Base-by-base conservation (phyloP, 1,140 invertebrate species). In the Achatina immaculata region DNA sequence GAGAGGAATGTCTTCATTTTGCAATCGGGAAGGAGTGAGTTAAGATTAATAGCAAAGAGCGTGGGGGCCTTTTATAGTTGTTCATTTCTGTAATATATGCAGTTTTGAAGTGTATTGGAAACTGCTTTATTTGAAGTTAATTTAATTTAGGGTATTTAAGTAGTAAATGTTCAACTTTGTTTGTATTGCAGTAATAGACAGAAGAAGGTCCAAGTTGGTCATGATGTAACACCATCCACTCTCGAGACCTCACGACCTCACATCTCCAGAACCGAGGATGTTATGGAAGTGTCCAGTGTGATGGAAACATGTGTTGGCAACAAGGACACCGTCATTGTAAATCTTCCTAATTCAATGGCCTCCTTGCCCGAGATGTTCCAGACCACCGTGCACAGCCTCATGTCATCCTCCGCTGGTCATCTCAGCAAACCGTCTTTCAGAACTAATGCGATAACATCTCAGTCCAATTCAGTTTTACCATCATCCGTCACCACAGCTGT, bases 251-350 rank as follows among this genome's bases (percentile, higher is more conserved):
- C 21, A 21, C 74, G 42, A 3, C 9, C 34, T 16, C 76, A 68
- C 28, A 48, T 58, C 1, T 55, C 68, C 2, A 68, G 48, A 69
- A 78, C 40, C 45, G 77, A 78, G 24, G 77, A 78, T 69, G 66
- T 78, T 7, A 80, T 80, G 21, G 78, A 80, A 62, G 58, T 62
- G 0, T 62, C 58, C n/a, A 62, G 58, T 16, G 16, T 62, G 4
- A 31, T 62, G 28, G 58, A 62, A 40, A 55, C 38, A 3, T 7
- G 42, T 24, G 62, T 45, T 34, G 40, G 68, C 7, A 68, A 36
- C 24, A 68, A 36, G 43, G 38, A 78, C 40, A 78, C 58, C 43
- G 65, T 78, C 1, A 40, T 78, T 28, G 38, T 78, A 0, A 68
- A 66, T 31, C 43, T 78, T 1, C 62, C 76, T 21, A 55, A 68